Base-by-base conservation (phyloP, 2,113 vertebrate genomes). In the Colinus virginianus region DNA sequence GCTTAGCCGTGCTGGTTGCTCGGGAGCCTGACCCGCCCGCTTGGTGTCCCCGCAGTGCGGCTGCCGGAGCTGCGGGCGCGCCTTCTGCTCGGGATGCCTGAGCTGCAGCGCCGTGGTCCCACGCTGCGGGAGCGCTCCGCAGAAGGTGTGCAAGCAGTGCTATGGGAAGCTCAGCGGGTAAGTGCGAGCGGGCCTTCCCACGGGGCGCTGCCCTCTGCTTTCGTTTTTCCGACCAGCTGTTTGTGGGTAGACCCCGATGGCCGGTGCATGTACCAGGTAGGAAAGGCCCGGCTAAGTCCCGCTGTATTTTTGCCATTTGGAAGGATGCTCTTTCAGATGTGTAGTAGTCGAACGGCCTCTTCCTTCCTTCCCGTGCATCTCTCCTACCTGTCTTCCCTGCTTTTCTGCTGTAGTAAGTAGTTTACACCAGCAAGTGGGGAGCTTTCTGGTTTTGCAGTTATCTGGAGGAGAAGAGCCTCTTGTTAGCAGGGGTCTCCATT, bases 71-170 rank as follows among this genome's bases (percentile, higher is more conserved):
- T 99, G 99, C 23, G 98, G 99, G 3, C 98, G 97, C 23, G 97
- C 98, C 4, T 99, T 99, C 97, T 99, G 99, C 97, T 98, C 98
- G 5, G 95, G 96, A 87, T 99, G 99, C 93, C 98, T 99, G 32
- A 94, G 97, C 90, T 98, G 98, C 96, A 98, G 72, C 38, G 98
- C 98, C 51, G 87, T 94, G 28, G 98, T 99, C 79, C 98, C 99
- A 85, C 97, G 97, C 84, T 97, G 93, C 88, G 98, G 98, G 75
- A 98, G 97, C 94, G 95, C 97, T 36, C 98, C 97, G 93, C 99
- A 99, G 97, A 99, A 98, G 89, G 98, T 99, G 97, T 99, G 99
- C 97, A 99, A 98, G 96, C 98, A 98, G 74, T 99, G 99, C 77
- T 95, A 99, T 3, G 98, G 90, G 10, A 97, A 90, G n/a, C 97